Evolutionary conservation across 30 jellyfish, hydroid and myxozoan genomes (phyloP), one percentile per base, ranked within the genome.

Genomic region (Pseudorhiza aurosa): DNA sequence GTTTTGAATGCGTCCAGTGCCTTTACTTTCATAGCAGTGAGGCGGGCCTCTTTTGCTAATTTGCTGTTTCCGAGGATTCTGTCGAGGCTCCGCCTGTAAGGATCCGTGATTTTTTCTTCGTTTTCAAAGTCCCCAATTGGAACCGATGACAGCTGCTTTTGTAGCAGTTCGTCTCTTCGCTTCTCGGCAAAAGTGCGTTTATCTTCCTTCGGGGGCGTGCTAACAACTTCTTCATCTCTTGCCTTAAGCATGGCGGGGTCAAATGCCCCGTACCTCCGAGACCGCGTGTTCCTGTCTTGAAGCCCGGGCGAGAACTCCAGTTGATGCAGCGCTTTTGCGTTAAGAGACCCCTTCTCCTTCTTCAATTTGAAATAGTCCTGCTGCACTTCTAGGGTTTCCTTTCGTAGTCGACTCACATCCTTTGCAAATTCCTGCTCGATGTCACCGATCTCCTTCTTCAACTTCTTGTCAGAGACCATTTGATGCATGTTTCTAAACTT

Each of bases 161-260:
- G 80, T 18, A 65, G 27, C 51, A 78, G 58, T 32, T 62, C 11
- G 35, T 78, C 90, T 25, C 40, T 62, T 22, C 90, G 90, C 18
- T 65, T 64, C 32, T 78, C 90, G n/a, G 82, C 68, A 64, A 78
- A 40, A 4, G 90, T 59, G 12, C 90, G 75, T 18, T 37, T 78
- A 32, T 78, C 90, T 35, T 27, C 82, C 32, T 28, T 68, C 12
- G 78, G 81, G 2, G 78, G 72, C 15, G 56, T 46, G 63, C 15
- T 37, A 14, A 47, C 77, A 14, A 47, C 77, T 31, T 59, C 85
- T 9, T 81, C 93, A 72, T 81, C 93, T 27, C 76, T 65, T 40
- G 93, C 93, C 39, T 81, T 81, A 15, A 65, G 55, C 93, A 81
- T 51, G 1, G 93, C 93, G 1, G 93, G 85, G 30, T 81, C 93